Base-by-base conservation (phyloP, 2,113 vertebrate species). In the Eretmodus cyanostictus region DNA sequence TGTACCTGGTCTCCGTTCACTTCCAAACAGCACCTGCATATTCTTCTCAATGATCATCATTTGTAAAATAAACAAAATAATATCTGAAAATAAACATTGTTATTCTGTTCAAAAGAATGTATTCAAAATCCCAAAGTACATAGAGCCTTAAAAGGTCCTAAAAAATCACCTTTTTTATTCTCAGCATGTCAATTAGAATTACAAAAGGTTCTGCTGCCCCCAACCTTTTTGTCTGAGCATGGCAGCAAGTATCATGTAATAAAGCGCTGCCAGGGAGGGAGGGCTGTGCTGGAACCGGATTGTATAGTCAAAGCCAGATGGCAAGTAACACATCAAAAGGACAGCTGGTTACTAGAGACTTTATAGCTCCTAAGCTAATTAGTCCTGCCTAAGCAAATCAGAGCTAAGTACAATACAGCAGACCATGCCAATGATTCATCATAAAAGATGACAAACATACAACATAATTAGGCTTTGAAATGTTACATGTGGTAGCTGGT, bases 201-300 rank as follows among this genome's bases (percentile, higher is more conserved):
- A 94, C 89, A 94, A 93, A 93, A 95, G 92, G 66, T 88, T 93
- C 82, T 93, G 92, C 94, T 95, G 94, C 94, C 94, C 93, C 92
- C 95, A 87, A 87, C 92, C 91, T 94, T 91, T 90, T 10, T 38
- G n/a, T 89, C 79, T 86, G 84, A 89, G 94, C 86, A 93, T 91
- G 84, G 93, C 93, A 96, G 89, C 88, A 51, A 85, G 86, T n/a
- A 83, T 71, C 87, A 82, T 76, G 84, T 57, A 88, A 40, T 59
- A 87, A 91, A 83, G 47, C 51, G 1, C 55, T 59, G 89, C 84
- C 86, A 83, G 73, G 4, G 81, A 88, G 76, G 45, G 73, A 88
- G 36, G 82, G 78, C 82, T 82, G 71, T 36, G 49, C 81, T 85
- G 45, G 38, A 87, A 86, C 80, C 85, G 93, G 90, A 93, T 54